phyloP scores from a whole-genome alignment of 2,888 invertebrate species.

The Folsomia manolachei region DNA sequence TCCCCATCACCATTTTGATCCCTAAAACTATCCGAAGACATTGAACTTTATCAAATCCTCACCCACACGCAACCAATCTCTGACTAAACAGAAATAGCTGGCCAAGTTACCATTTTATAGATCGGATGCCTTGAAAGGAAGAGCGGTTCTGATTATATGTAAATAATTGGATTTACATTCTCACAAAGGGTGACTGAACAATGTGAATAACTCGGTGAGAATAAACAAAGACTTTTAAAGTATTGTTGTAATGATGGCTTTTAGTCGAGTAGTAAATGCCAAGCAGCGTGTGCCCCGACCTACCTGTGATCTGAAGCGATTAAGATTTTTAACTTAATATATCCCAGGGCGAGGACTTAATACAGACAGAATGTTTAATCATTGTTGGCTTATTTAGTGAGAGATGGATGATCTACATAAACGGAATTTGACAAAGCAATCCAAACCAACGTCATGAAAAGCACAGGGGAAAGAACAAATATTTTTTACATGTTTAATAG shows the following conservation, averaged over 20 bases:
- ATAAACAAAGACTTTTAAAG: neutral
- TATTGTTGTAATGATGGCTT: neutral
- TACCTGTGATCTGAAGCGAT: constrained; percentile 12
- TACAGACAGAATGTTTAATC: no score
- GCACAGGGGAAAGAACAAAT: no score
- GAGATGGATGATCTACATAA: neutral
- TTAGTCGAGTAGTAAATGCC: no score
- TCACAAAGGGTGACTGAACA: neutral
- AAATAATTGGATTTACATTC: neutral
- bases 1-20: neutral
- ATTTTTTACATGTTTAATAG: neutral
- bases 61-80: no score
- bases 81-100: neutral
- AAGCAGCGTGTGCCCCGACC: neutral
- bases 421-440: neutral
- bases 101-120: neutral
- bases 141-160: neutral
- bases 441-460: no score
- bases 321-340: constrained; percentile 5
- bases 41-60: neutral
- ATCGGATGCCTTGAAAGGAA: neutral
- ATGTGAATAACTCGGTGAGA: neutral
- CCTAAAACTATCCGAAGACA: neutral
- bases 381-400: neutral
- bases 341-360: no score